Evolutionary conservation across 2,797 vertebrate genomes (phyloP).

Genomic region (Monodelphis domestica): DNA sequence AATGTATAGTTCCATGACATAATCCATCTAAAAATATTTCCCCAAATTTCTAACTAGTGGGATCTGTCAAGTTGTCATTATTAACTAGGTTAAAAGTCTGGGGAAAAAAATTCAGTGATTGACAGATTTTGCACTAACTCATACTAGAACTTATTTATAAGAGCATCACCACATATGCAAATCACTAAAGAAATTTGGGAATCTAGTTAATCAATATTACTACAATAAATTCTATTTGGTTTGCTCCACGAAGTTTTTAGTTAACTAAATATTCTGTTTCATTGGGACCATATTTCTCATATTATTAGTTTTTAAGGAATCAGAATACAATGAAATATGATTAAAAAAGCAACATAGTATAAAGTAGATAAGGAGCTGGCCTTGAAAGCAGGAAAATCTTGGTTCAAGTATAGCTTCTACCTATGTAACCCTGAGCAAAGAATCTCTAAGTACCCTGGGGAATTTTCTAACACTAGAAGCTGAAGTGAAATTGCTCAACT

Average conservation of each 20-base stretch:
- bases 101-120: not conserved
- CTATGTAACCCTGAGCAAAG: not conserved
- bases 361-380: not conserved
- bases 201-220: not conserved
- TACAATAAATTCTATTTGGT: not conserved
- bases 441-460: not conserved
- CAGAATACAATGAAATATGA: conserved; percentile 37
- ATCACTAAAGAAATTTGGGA: not conserved
- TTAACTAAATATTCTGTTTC: conserved; percentile 18
- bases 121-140: not conserved
- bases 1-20: conserved; percentile 13
- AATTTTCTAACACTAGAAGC: not conserved
- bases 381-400: not conserved
- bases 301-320: conserved; percentile 52
- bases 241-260: conserved; percentile 31
- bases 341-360: conserved; percentile 40
- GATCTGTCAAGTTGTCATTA: not conserved
- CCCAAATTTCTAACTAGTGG: conserved; percentile 9
- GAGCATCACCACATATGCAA: not conserved
- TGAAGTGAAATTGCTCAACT: not conserved
- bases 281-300: conserved; percentile 26
- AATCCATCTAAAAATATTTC: not conserved
- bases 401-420: not conserved
- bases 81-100: not conserved
- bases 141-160: not conserved